Evolutionary conservation across 2,113 vertebrate species (phyloP), one percentile per base, ranked within the genome.

Genomic region (Progne subis): DNA sequence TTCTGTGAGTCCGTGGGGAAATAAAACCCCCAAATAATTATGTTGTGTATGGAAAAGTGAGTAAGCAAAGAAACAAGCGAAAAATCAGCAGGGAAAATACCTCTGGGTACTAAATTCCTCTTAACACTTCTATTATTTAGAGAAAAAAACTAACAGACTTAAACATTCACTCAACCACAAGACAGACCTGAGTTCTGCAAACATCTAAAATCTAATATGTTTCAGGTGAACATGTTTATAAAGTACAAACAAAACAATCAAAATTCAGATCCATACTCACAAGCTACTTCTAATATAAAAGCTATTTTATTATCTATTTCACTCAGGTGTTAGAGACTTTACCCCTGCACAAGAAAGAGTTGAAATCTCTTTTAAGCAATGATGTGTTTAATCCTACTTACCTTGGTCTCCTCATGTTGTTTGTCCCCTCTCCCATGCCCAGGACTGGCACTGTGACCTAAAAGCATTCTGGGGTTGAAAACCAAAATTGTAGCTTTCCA

Each of bases 351-450:
- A 26, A 72, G 9, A 29, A 65, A 61, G 41, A 59, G 26, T 3
- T 72, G 49, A 12, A 81, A 8, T 49, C 25, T 23, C 0, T 32
- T 29, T 19, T 5, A 60, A 87, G 55, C 5, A 9, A 8, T 18
- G 5, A 34, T 17, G 17, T 1, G 0, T 55, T 78, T 65, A 57
- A 50, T 63, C 4, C 21, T 18, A 44, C 7, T 32, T 24, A 17
- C 28, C 34, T 64, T 4, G 1, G 5, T 29, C 46, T 67, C 18
- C 17, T 56, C 2, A 0, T 2, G 0, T 6, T 49, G 14, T 16
- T 47, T 20, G 3, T 24, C 7, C 5, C 5, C 10, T 1, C 7
- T 50, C 13, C 9, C 12, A 14, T 12, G 11, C 6, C 12, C 13
- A 61, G 28, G 63, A 52, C 32, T 53, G 18, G 16, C 31, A 32